Percentiles rank a stretch among this genome's conserved stretches.
Conservation (phyloP, 1,140 invertebrate species). For the Brachionus plicatilis region DNA sequence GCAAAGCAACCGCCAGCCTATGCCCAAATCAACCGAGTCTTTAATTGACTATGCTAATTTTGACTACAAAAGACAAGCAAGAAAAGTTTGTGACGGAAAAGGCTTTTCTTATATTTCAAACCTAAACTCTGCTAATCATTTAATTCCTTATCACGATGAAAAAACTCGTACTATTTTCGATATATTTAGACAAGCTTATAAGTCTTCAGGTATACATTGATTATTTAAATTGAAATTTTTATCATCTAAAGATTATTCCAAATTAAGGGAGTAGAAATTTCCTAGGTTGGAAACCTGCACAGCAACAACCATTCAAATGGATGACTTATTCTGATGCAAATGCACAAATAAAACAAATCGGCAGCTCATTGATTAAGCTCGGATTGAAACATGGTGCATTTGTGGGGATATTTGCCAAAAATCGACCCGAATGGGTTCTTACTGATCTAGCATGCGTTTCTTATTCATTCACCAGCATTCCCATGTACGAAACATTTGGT, state of each 20-base stretch:
- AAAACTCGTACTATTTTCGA: background rate
- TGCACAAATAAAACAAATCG: background rate
- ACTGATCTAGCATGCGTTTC: background rate
- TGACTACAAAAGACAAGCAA: background rate
- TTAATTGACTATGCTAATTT: background rate
- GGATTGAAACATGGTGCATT: background rate
- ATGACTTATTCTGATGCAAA: background rate
- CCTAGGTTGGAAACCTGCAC: background rate
- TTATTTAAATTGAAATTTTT: background rate
- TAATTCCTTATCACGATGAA: background rate
- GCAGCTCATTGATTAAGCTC: background rate
- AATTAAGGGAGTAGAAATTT: background rate
- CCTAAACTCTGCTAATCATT: background rate
- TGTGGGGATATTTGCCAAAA: slow-evolving; percentile 34
- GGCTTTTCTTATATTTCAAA: background rate
- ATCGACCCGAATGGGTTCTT: slow-evolving; percentile 33
- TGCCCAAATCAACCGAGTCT: background rate
- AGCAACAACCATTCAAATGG: background rate
- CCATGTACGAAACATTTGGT: slow-evolving; percentile 37
- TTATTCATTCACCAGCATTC: slow-evolving; percentile 11
- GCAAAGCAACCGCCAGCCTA: background rate
- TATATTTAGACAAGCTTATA: background rate
- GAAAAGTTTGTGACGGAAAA: background rate
- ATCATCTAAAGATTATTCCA: background rate
- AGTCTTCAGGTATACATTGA: background rate